Evolutionary conservation across 2,888 invertebrate genomes (phyloP).

Genomic region (Lottia scabra): DNA sequence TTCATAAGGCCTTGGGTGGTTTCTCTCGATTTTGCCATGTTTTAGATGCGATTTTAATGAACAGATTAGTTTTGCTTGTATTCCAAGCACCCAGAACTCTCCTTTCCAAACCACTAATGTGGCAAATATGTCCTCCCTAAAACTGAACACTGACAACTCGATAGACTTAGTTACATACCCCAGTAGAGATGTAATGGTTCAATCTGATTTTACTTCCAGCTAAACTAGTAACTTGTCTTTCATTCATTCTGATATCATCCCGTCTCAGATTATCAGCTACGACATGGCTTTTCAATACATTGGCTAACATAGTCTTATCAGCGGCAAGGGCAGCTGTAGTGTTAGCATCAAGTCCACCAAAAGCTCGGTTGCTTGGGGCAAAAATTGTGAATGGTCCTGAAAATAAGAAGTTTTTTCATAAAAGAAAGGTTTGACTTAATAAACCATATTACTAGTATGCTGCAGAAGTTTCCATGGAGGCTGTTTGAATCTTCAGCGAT

Average conservation of each 20-base stretch:
- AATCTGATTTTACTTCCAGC: conserved; percentile 37
- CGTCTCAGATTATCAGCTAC: conserved; percentile 32
- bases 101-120: neutral
- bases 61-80: no score
- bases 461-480: no score
- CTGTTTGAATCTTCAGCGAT: no score
- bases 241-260: conserved; percentile 38
- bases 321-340: conserved; percentile 11
- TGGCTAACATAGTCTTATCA: conserved; percentile 29
- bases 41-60: no score
- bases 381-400: conserved; percentile 23
- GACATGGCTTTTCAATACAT: conserved; percentile 45
- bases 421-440: no score
- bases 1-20: no score
- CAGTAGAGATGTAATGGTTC: conserved; percentile 37
- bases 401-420: no score
- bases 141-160: no score
- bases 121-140: neutral
- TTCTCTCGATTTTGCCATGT: no score
- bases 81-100: no score
- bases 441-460: no score
- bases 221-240: conserved; percentile 35
- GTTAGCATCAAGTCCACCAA: neutral
- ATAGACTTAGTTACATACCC: conserved; percentile 13
- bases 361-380: conserved; percentile 15